Base-by-base conservation (phyloP, 2,888 invertebrate species). In the Empis stercorea region DNA sequence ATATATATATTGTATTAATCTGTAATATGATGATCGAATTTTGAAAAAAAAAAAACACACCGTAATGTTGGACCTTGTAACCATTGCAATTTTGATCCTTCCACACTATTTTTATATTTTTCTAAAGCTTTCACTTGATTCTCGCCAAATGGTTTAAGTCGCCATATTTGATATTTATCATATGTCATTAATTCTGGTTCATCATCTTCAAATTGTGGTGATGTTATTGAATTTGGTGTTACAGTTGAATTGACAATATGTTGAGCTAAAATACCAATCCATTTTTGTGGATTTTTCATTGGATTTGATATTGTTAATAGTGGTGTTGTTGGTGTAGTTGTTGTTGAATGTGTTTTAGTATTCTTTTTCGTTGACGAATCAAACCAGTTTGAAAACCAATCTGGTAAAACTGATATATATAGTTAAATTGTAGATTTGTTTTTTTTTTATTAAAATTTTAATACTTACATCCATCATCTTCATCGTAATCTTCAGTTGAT, bases 41-140 rank as follows among this genome's bases (percentile, higher is more conserved):
- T 40, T n/a, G 10, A n/a, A n/a, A n/a, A n/a, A n/a, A n/a, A n/a
- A n/a, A n/a, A n/a, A n/a, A n/a, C n/a, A n/a, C 46, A 69, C 68
- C 68, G 73, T 38, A 70, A 65, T 42, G 71, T 66, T 1, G 79
- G 76, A 4, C 73, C 72, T 16, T 74, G 74, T 65, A 80, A 76
- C 68, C 80, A 80, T 55, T 76, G 76, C 44, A 78, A 59, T 20
- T 72, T 73, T 9, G 70, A 71, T 32, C 73, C 72, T 45, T 74
- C 72, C 10, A 66, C 61, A 5, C 71, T 66, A 45, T 61, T 64
- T 48, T 66, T 65, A 44, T 75, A 63, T 17, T 70, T 67, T 7
- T 65, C 63, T 39, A 78, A 56, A 1, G 66, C 66, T 4, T 61
- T 61, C 1, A 74, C 61, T 34, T 76, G 73, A 0, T 56, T 58